These are phyloP conservation scores for Drosophila koepferae DNA, from an alignment of 2,888 invertebrate species.

Conservation along the genomic window DNA sequence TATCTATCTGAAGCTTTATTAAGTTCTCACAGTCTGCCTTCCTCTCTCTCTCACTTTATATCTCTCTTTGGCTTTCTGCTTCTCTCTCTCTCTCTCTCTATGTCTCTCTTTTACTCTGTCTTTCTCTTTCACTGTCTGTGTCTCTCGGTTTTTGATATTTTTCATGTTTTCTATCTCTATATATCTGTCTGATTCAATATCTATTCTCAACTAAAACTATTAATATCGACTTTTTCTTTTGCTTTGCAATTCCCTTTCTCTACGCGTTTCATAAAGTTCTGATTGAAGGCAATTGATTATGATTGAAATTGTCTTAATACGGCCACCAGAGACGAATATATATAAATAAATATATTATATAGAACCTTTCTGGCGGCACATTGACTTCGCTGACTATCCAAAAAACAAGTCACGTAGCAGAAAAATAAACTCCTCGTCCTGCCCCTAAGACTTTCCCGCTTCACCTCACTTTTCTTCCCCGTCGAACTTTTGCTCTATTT, in stretches of 20 bases:
- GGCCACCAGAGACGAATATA: conserved; percentile 41
- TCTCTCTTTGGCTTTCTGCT: not conserved
- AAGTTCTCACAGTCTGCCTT: not conserved
- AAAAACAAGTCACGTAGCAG: conserved; percentile 74
- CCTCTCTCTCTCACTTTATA: not conserved
- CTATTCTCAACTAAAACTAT: not conserved
- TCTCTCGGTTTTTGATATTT: no score
- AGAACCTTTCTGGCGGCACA: conserved; percentile 41
- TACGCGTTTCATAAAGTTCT: conserved; percentile 26
- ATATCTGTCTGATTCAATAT: not conserved
- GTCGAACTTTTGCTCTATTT: conserved; percentile 68
- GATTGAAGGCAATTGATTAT: conserved; percentile 75
- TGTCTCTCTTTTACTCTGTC: not conserved
- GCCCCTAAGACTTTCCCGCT: conserved; percentile 1
- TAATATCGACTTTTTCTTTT: not conserved
- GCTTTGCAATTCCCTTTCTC: not conserved
- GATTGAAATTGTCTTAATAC: conserved; percentile 73
- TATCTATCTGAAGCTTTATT: not conserved
- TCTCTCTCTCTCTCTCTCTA: not conserved
- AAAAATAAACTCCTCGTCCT: conserved; percentile 58
- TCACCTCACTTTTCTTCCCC: conserved; percentile 3
- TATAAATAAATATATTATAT: conserved; percentile 17
- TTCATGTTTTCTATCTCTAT: not conserved
- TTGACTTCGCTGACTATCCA: conserved; percentile 65
- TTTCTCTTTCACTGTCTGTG: not conserved